Evolutionary conservation across 2,888 invertebrate genomes (phyloP).

Genomic region (Ectobius pallidus): DNA sequence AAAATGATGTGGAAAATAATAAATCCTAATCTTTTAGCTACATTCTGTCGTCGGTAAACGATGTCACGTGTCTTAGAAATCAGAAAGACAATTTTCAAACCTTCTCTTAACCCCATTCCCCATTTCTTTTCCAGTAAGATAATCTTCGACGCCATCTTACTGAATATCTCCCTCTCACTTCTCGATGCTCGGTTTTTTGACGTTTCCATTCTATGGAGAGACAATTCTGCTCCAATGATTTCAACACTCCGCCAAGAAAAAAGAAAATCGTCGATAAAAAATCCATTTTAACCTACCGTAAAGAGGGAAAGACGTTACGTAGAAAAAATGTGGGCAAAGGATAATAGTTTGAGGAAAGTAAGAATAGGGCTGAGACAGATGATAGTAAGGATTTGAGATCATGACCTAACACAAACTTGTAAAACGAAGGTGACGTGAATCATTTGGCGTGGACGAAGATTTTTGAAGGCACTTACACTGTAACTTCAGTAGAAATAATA

Average conservation of each 20-base stretch:
- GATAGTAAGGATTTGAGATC: too few relatives aligned
- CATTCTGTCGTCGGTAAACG: too few relatives aligned
- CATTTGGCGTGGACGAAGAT: too few relatives aligned
- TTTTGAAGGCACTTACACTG: too few relatives aligned
- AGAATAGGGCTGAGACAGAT: too few relatives aligned
- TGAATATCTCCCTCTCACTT: not conserved
- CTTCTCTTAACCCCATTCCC: not conserved
- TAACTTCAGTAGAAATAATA: too few relatives aligned
- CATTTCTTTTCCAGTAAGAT: not conserved
- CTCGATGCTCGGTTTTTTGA: constrained; percentile 15
- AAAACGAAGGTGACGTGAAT: too few relatives aligned
- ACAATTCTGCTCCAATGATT: constrained; percentile 21
- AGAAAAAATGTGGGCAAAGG: not conserved
- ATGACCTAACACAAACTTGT: too few relatives aligned
- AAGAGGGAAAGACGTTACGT: not conserved
- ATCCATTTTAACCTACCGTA: constrained; percentile 1
- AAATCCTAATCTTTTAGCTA: too few relatives aligned
- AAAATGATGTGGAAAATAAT: not conserved
- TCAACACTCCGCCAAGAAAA: constrained; percentile 7
- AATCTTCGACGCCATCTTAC: constrained; percentile 1
- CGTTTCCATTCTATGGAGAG: constrained; percentile 19
- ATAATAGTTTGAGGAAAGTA: not conserved
- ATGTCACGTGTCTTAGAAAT: not conserved
- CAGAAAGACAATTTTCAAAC: constrained; percentile 13
- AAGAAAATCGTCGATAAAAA: constrained; percentile 18